Evolutionary conservation across 1,140 invertebrate species (phyloP).

Genomic region (Mactra quadrangularis): DNA sequence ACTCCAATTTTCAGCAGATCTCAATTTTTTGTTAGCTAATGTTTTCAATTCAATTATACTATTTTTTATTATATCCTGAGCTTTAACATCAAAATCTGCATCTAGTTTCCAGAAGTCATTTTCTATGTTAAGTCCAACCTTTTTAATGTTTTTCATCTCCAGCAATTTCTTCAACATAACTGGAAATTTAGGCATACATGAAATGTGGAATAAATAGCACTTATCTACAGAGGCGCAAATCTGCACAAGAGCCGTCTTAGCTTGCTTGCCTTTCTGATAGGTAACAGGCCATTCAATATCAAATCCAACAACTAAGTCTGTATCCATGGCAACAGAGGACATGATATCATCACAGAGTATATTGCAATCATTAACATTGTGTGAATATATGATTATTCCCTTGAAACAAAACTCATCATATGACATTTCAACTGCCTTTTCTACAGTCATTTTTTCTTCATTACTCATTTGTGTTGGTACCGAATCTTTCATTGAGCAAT

Average conservation of each 20-base stretch:
- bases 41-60: conserved; percentile 63
- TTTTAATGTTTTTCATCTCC: conserved; percentile 59
- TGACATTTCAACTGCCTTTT: conserved; percentile 48
- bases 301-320: conserved; percentile 61
- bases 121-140: conserved; percentile 67
- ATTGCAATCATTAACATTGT: conserved; percentile 66
- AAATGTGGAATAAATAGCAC: conserved; percentile 70
- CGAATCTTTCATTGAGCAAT: no score
- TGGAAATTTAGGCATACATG: conserved; percentile 66
- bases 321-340: conserved; percentile 10
- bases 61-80: conserved; percentile 62
- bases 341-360: conserved; percentile 69
- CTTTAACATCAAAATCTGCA: conserved; percentile 64
- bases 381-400: conserved; percentile 64
- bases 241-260: conserved; percentile 67
- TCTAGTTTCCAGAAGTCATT: conserved; percentile 71
- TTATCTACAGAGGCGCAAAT: conserved; percentile 49
- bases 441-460: conserved; percentile 13
- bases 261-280: conserved; percentile 65
- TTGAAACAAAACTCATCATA: conserved; percentile 63
- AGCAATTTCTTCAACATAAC: conserved; percentile 60
- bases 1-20: conserved; percentile 68
- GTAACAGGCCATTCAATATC: conserved; percentile 72
- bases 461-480: background rate
- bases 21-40: conserved; percentile 64